Evolutionary conservation across 2,888 invertebrate species (phyloP), one percentile per base, ranked within the genome.

Genomic region (Glyphotaelius pellucidus): DNA sequence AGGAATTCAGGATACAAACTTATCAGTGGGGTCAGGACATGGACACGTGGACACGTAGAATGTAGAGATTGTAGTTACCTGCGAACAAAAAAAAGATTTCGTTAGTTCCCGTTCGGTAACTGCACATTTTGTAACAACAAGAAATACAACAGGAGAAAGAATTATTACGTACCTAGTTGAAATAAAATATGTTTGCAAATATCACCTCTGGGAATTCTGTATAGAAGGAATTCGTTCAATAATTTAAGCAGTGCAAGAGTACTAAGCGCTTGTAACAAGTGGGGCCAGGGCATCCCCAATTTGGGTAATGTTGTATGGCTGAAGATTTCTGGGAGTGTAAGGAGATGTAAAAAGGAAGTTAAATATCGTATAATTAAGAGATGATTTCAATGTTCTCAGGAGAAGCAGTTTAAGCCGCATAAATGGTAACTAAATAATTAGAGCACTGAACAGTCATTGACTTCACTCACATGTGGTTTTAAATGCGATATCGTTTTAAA

Each of bases 401-500:
- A n/a, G 67, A n/a, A 67, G 25, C 25, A 7, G 67, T 67, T n/a
- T n/a, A n/a, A 4, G 25, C 67, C 25, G 7, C 1, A 25, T 67
- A 38, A 35, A 52, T 19, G 67, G 25, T 67, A 67, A 67, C 9
- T 7, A 25, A 25, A 25, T 67, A 67, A 67, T 67, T 67, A n/a
- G 25, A 67, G 67, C 67, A 67, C n/a, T 67, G 25, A 25, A 25
- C 52, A 67, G 52, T 67, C 52, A 67, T 25, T 67, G 67, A 67
- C 67, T 67, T 67, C 67, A n/a, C 67, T 25, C 67, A 67, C 67
- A 67, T 25, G 67, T 67, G 67, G 67, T 67, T 3, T 67, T 67
- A 67, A 67, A 67, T 67, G 67, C 2, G 67, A 67, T 67, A 67
- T 67, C 67, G 67, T 67, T 42, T 86, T 35, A 47, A 86, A 86